Evolutionary conservation across 2,888 invertebrate genomes (phyloP), one percentile per base, ranked within the genome.

Genomic region (Nematopogon swammerdamellus): DNA sequence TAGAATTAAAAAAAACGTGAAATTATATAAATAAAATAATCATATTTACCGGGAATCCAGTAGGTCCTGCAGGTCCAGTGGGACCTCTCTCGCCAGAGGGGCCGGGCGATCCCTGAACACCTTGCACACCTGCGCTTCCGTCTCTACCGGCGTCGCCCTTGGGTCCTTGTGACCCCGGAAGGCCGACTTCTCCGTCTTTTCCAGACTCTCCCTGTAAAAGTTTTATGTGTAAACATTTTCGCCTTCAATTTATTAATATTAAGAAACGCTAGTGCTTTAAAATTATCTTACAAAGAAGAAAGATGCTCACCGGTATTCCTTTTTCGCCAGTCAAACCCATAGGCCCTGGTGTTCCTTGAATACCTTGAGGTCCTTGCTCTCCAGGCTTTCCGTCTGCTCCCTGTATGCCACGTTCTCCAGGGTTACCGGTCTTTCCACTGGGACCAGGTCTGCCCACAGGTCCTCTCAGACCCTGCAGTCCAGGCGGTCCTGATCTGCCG

Each of bases 331-430:
- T 85, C 18, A 83, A 79, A 46, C 93, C 92, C 59, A 89, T 81
- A 2, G 87, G 82, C 46, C 92, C 92, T 45, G 89, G 90, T 17
- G 89, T 72, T 29, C 95, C 95, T 71, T 89, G 88, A 18, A 89
- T 72, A 16, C 94, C 94, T 63, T 87, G 87, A 14, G 84, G 76
- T 44, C 94, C 94, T 59, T 87, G 87, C 60, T 92, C 92, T 19
- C 95, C 95, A 14, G 90, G 84, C 63, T 89, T 89, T 5, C 94
- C 94, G 69, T 94, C 93, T 50, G 90, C 88, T 10, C 94, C 94
- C 45, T 88, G 85, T 59, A 87, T 76, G 45, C 90, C 90, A 53
- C 89, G 79, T 62, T 89, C 89, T 19, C 90, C 90, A 44, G 85
- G 80, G 49, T 82, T 82, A 3, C 90, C 90, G 8, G 84, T 68